Evolutionary conservation across 2,888 invertebrate species (phyloP), one percentile per base, ranked within the genome.

Genomic region (Amiota mariae): DNA sequence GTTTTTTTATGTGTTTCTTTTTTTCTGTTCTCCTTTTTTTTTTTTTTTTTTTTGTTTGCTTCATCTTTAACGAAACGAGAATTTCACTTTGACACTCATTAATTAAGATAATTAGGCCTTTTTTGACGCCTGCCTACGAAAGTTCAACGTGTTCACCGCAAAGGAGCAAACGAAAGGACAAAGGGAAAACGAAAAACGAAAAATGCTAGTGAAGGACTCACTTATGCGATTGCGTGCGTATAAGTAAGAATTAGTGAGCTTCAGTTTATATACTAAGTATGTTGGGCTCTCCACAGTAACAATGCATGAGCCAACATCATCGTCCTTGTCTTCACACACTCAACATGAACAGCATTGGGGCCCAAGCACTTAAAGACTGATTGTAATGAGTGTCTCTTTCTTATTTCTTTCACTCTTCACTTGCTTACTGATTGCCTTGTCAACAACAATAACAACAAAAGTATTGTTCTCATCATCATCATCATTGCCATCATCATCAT

Each of bases 81-180:
- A 80, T 81, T 86, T 82, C 80, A 80, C 81, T 84, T 81, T 84
- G 81, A 79, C 86, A 79, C 84, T 81, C 85, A 85, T 85, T 86
- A 85, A 85, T 85, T 85, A 86, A 86, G 84, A 86, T 86, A 85
- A 85, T 86, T 85, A 85, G 84, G 81, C 78, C 79, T 81, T 85
- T 6, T 85, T 82, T 79, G 81, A 77, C 81, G 81, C 81, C 84
- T 82, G 77, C 80, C 79, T 36, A 6, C 36, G 36, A 36, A 80
- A 83, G 85, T 84, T 85, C 84, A 84, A 79, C 81, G 78, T 79
- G 79, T 79, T 75, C 75, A 74, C 48, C 54, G 47, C 59, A 76
- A 72, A 70, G 63, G 68, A 71, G 11, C 51, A 75, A 63, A 61
- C 72, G 66, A 57, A 75, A 72, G 66, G 61, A 74, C 48, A 66